Conservation (phyloP, 92 coral and sea anemone species). For the Phenganax marumi region DNA sequence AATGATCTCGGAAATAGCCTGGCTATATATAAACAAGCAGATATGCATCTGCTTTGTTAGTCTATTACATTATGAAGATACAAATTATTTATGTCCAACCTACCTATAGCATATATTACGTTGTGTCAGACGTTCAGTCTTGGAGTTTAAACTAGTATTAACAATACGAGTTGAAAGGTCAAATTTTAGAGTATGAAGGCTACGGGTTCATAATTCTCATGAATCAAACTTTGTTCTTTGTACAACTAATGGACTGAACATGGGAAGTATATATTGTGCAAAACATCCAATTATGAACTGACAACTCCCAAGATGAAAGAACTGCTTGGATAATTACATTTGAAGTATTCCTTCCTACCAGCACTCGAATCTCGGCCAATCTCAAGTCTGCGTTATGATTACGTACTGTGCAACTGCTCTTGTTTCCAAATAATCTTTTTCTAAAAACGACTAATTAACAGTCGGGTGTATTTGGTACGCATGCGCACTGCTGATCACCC, state of each 20-base stretch:
- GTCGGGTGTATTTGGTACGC: constrained; percentile 6
- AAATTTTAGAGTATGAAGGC: no score
- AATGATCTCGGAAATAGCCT: no score
- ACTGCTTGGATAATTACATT: neutral
- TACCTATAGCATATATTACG: no score
- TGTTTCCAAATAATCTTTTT: constrained; percentile 12
- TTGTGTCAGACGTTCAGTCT: no score
- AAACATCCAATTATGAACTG: neutral
- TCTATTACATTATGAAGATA: no score
- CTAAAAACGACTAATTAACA: constrained; percentile 11
- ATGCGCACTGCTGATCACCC: constrained; percentile 16
- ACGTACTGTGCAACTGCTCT: neutral
- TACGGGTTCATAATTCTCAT: no score
- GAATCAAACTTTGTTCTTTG: no score
- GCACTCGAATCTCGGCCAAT: neutral
- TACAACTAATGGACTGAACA: neutral
- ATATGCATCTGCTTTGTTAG: no score
- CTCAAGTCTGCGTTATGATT: neutral
- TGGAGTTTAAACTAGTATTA: no score
- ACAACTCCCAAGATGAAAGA: neutral
- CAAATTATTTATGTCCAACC: no score
- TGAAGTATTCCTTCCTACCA: neutral
- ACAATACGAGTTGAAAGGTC: no score
- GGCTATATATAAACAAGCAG: no score
- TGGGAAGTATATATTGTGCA: neutral